Conservation (phyloP, 1,140 invertebrate genomes). For the Drosophila azteca region DNA sequence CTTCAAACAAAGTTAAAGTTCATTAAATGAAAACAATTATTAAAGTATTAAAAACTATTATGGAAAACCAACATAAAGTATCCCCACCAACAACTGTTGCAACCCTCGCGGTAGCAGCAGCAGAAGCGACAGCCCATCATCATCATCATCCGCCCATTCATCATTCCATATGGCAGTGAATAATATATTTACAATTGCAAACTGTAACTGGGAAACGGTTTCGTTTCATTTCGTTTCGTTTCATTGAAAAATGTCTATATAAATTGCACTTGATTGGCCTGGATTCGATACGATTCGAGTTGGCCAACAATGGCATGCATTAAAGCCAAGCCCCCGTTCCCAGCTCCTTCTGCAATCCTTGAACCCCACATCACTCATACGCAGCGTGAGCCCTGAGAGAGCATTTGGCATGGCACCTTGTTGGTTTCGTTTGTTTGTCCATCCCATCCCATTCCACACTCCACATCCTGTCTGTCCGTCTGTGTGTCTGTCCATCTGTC, state of each 20-base stretch:
- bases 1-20: no score
- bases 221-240: slow-evolving; percentile 54
- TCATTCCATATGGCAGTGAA: slow-evolving; percentile 44
- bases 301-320: slow-evolving; percentile 72
- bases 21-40: no score
- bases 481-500: slow-evolving; percentile 9
- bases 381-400: slow-evolving; percentile 31
- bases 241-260: slow-evolving; percentile 80
- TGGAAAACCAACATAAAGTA: no score
- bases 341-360: not conserved
- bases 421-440: slow-evolving; percentile 44
- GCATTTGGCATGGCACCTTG: slow-evolving; percentile 29
- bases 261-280: slow-evolving; percentile 81
- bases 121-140: not conserved
- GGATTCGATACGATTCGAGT: slow-evolving; percentile 63
- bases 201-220: slow-evolving; percentile 69
- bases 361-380: slow-evolving; percentile 55
- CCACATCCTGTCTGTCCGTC: slow-evolving; percentile 12
- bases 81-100: not conserved
- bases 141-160: slow-evolving; percentile 18
- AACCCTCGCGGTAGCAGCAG: slow-evolving; percentile 29
- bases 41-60: no score
- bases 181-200: slow-evolving; percentile 72
- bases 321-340: slow-evolving; percentile 44
- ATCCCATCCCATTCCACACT: no score